phyloP scores from a whole-genome alignment of 2,113 vertebrate genomes.

The Gopherus flavomarginatus region DNA sequence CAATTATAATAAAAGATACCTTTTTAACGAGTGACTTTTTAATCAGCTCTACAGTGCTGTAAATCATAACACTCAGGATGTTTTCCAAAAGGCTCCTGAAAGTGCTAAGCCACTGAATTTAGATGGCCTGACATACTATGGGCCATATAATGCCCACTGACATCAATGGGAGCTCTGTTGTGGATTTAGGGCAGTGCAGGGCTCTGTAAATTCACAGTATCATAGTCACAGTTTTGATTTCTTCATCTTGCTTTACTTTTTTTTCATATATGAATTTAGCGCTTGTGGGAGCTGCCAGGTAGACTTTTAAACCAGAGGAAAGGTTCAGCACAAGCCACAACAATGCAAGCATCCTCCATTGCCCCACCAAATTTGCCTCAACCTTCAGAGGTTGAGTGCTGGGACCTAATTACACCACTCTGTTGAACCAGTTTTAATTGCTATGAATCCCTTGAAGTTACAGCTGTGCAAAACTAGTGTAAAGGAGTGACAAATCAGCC shows the following conservation, averaged over 20 bases:
- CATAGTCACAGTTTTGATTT: not conserved
- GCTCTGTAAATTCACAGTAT: not conserved
- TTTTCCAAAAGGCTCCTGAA: slow-evolving; percentile 19
- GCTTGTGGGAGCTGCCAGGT: not conserved
- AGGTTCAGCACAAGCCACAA: not conserved
- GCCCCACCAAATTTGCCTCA: not conserved
- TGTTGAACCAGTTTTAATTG: rapidly evolving
- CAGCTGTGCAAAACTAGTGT: slow-evolving; percentile 27
- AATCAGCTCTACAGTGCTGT: slow-evolving; percentile 51
- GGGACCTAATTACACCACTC: not conserved
- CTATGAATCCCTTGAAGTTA: not conserved
- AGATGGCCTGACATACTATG: not conserved
- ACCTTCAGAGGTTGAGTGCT: not conserved
- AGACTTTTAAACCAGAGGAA: not conserved
- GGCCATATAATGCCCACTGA: not conserved
- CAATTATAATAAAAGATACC: slow-evolving; percentile 68
- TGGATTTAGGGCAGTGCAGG: not conserved
- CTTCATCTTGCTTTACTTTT: not conserved
- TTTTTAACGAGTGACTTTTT: slow-evolving; percentile 68
- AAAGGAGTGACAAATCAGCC: slow-evolving; percentile 5
- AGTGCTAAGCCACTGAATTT: slow-evolving; percentile 19
- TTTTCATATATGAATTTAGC: not conserved
- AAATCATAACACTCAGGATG: slow-evolving; percentile 34
- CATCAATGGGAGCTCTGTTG: not conserved
- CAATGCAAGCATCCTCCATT: rapidly evolving